These are phyloP conservation scores for Eugnorisma glareosa DNA, from an alignment of 2,888 invertebrate species.

Conservation along the genomic window DNA sequence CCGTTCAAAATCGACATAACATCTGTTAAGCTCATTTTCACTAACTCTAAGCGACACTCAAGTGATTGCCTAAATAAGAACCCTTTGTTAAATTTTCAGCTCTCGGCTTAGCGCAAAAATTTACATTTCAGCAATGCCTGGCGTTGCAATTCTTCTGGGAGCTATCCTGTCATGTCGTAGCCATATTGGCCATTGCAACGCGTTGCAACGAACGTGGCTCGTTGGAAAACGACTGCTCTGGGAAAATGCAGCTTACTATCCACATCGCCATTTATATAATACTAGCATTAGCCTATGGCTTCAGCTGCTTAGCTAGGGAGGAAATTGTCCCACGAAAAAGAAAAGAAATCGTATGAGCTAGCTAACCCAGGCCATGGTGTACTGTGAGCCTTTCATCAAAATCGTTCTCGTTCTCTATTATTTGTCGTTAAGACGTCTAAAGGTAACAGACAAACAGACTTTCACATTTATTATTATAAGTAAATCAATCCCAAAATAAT, in stretches of 20 bases:
- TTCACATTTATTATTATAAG: neutral
- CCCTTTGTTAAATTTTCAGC: neutral
- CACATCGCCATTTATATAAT: neutral
- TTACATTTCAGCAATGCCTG: neutral
- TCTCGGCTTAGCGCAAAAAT: neutral
- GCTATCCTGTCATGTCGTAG: conserved; percentile 1
- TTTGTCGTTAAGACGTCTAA: neutral
- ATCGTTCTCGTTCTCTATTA: no score
- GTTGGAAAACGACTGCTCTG: conserved; percentile 31
- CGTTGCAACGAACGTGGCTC: conserved; percentile 1
- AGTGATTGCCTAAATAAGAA: neutral
- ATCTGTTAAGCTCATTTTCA: neutral
- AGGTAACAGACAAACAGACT: neutral
- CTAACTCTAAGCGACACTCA: neutral
- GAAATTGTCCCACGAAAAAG: neutral
- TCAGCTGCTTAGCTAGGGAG: neutral
- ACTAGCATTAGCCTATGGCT: neutral
- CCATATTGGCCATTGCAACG: conserved; percentile 4
- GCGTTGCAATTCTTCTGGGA: conserved; percentile 29
- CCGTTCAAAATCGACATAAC: neutral
- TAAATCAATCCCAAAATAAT: no score
- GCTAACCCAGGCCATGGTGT: neutral
- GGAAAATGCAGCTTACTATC: conserved; percentile 23
- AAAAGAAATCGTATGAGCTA: neutral
- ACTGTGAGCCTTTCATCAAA: neutral